A percentile compares a stretch with the other conserved stretches of the same genome.
Evolutionary conservation across 30 jellyfish, hydroid and myxozoan genomes (phyloP).

Genomic region (Aurelia sp.): DNA sequence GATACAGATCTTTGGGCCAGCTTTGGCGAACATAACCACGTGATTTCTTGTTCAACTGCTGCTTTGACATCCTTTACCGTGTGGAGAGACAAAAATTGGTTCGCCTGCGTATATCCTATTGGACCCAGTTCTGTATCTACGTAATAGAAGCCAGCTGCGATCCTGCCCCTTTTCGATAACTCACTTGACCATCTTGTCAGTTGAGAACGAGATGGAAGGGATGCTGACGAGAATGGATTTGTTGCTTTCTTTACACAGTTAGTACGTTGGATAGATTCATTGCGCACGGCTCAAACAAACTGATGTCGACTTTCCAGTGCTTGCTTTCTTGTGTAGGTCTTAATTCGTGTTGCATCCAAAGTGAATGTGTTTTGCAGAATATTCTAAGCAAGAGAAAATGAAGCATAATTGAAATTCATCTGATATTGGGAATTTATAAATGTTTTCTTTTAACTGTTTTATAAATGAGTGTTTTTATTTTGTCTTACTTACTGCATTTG

Average conservation of each 20-base stretch:
- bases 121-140: conserved; percentile 15
- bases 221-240: conserved; percentile 10
- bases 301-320: conserved; percentile 30
- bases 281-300: conserved; percentile 20
- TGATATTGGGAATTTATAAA: conserved; percentile 1
- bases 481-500: neutral
- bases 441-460: neutral
- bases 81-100: conserved; percentile 26
- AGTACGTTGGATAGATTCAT: conserved; percentile 11
- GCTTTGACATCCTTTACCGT: conserved; percentile 11
- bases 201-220: conserved; percentile 19
- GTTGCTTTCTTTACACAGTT: conserved; percentile 10
- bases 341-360: conserved; percentile 12
- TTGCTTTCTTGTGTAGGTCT: conserved; percentile 16
- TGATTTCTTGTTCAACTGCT: conserved; percentile 34
- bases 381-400: conserved; percentile 19
- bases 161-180: conserved; percentile 8
- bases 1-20: conserved; percentile 8
- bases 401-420: neutral
- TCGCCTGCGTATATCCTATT: conserved; percentile 12
- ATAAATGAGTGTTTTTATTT: conserved; percentile 6
- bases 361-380: conserved; percentile 13
- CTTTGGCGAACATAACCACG: conserved; percentile 16
- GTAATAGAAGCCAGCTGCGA: conserved; percentile 14
- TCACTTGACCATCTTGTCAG: conserved; percentile 21